Base-by-base conservation (phyloP, 2,888 invertebrate genomes). In the Pseudanteris insignis region DNA sequence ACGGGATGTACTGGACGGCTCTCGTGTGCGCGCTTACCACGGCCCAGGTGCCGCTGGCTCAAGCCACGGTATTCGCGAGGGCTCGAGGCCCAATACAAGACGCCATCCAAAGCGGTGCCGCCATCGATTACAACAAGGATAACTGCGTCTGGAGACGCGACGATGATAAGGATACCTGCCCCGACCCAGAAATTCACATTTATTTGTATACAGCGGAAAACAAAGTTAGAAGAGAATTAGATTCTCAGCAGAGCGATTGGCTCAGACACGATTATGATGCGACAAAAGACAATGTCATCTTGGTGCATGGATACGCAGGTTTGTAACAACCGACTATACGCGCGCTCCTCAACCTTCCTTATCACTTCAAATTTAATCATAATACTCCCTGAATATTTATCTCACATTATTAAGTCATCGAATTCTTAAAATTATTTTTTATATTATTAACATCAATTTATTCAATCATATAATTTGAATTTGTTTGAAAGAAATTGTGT, bases 291-390 rank as follows among this genome's bases (percentile, higher is more conserved):
- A 89, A 88, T 62, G 83, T 90, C 13, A 78, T 91, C 40, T 76
- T 91, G 12, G 81, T 91, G 14, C 91, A 91, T 70, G 91, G 91
- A 1, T 91, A 91, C 74, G 90, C 90, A 0, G 90, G 78, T 78
- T 40, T 12, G 60, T 46, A 30, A 9, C 8, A n/a, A n/a, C n/a
- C n/a, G n/a, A n/a, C n/a, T n/a, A n/a, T n/a, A n/a, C n/a, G n/a
- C n/a, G n/a, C n/a, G n/a, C n/a, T n/a, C n/a, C n/a, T n/a, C n/a
- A n/a, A n/a, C n/a, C n/a, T n/a, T n/a, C n/a, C n/a, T n/a, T n/a
- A n/a, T n/a, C n/a, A n/a, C n/a, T n/a, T n/a, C n/a, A n/a, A n/a
- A n/a, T n/a, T n/a, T n/a, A n/a, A n/a, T n/a, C n/a, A n/a, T n/a
- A n/a, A n/a, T n/a, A n/a, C n/a, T n/a, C n/a, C n/a, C n/a, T n/a